Evolutionary conservation across 2,113 vertebrate species (phyloP), one percentile per base, ranked within the genome.

Genomic region (Tonatia bakeri): DNA sequence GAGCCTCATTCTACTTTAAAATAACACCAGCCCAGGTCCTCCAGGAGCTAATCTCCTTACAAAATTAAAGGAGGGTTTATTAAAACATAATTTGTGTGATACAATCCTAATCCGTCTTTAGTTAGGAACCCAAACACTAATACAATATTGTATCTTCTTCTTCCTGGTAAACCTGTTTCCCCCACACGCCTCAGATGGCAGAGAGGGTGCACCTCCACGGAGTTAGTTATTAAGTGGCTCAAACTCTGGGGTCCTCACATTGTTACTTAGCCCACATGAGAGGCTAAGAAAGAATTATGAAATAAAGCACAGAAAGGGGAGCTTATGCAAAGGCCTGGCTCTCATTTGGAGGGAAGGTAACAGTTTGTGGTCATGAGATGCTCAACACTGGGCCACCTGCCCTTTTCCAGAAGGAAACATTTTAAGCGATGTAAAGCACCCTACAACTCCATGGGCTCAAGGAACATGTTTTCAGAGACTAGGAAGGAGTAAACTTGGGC

Each of bases 61-160:
- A 8, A 89, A 87, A 79, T 15, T 72, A 47, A 89, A 92, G 40
- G 45, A 22, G 56, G 47, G 43, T 40, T 93, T 87, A 79, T 26
- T 65, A 77, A 92, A 96, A 83, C 47, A 59, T 24, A 50, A 94
- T 72, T 81, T 47, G 64, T 52, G n/a, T 59, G 67, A 79, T 54
- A 94, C 4, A 91, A 52, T n/a, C 47, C 26, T 92, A 75, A 92
- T 28, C 56, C 24, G 13, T 88, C 86, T 90, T 94, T 72, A 91
- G n/a, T 88, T 77, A 47, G 31, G 72, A 94, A 96, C 52, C 61
- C 36, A 36, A 92, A 79, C 19, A 59, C 16, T 70, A 86, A 90
- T 47, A n/a, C 43, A 70, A n/a, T 17, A 28, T 15, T 19, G 2
- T 75, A 52, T 43, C 26, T 7, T n/a, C 81, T 84, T 85, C 52